These are phyloP conservation scores for Molanna angustata DNA, from an alignment of 2,888 invertebrate species.

Conservation along the genomic window DNA sequence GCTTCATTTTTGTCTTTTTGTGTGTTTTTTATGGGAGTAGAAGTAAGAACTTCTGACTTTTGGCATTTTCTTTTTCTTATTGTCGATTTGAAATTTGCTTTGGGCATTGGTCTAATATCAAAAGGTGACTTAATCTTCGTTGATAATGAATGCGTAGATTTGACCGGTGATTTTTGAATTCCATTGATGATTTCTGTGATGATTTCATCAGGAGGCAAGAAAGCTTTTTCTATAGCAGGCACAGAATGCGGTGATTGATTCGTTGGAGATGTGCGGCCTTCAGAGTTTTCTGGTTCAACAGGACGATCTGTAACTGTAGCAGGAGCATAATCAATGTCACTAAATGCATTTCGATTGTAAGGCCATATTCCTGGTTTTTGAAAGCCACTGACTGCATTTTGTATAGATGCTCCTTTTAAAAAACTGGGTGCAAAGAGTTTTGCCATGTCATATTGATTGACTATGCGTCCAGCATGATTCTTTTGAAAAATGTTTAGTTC, in stretches of 20 bases:
- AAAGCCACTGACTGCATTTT: constrained; percentile 5
- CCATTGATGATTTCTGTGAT: too few relatives aligned
- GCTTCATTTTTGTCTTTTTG: constrained; percentile 6
- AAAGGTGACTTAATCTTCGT: constrained; percentile 5
- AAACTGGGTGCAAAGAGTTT: constrained; percentile 5
- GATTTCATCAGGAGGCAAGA: constrained; percentile 5
- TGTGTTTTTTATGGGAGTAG: constrained; percentile 4
- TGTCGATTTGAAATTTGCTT: not conserved
- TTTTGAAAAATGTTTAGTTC: constrained; percentile 4
- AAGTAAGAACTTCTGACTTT: constrained; percentile 6
- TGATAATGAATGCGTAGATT: constrained; percentile 4
- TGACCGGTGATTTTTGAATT: constrained; percentile 5
- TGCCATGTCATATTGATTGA: constrained; percentile 6
- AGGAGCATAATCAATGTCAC: constrained; percentile 6
- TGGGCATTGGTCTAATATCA: constrained; percentile 6
- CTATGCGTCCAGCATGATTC: constrained; percentile 7
- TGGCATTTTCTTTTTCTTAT: constrained; percentile 7
- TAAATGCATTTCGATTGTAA: constrained; percentile 7
- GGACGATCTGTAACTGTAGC: constrained; percentile 5
- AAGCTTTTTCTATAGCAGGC: constrained; percentile 3
- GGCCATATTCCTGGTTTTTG: constrained; percentile 2
- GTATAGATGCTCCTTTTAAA: constrained; percentile 5
- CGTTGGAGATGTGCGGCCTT: constrained; percentile 5
- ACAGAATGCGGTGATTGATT: constrained; percentile 5
- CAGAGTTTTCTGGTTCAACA: constrained; percentile 4